Evolutionary conservation across 2,888 invertebrate genomes (phyloP).

Genomic region (Synanthedon tipuliformis): DNA sequence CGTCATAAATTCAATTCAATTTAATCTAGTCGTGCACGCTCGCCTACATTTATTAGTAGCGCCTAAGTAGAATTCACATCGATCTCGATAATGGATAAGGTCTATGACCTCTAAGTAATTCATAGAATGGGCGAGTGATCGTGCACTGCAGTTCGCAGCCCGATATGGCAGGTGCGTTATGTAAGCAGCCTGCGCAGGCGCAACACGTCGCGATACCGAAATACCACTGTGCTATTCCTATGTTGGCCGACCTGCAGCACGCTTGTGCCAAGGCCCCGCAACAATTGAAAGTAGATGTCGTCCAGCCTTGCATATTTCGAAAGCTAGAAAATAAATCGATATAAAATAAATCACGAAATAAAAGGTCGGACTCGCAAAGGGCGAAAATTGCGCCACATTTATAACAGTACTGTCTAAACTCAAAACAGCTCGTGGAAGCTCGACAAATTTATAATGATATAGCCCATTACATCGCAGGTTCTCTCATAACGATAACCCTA

Average conservation of each 20-base stretch:
- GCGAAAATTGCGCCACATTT: constrained; percentile 32
- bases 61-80: constrained; percentile 4
- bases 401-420: constrained; percentile 31
- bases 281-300: constrained; percentile 55
- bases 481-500: constrained; percentile 49
- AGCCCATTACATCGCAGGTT: constrained; percentile 44
- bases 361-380: constrained; percentile 30
- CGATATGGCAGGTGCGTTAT: constrained; percentile 69
- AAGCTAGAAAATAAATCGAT: constrained; percentile 2
- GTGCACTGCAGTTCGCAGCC: constrained; percentile 56
- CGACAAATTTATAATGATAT: constrained; percentile 59
- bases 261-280: constrained; percentile 51
- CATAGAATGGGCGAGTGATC: constrained; percentile 64
- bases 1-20: background rate
- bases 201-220: constrained; percentile 35
- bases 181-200: constrained; percentile 42
- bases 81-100: constrained; percentile 44
- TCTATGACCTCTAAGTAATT: constrained; percentile 68
- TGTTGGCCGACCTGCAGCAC: constrained; percentile 17
- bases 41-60: constrained; percentile 2
- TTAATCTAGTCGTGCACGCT: background rate
- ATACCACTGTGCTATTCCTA: constrained; percentile 54
- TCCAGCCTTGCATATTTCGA: constrained; percentile 8
- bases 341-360: background rate
- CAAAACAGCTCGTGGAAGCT: constrained; percentile 22